Evolutionary conservation across 2,113 vertebrate genomes (phyloP).

Genomic region (human): DNA sequence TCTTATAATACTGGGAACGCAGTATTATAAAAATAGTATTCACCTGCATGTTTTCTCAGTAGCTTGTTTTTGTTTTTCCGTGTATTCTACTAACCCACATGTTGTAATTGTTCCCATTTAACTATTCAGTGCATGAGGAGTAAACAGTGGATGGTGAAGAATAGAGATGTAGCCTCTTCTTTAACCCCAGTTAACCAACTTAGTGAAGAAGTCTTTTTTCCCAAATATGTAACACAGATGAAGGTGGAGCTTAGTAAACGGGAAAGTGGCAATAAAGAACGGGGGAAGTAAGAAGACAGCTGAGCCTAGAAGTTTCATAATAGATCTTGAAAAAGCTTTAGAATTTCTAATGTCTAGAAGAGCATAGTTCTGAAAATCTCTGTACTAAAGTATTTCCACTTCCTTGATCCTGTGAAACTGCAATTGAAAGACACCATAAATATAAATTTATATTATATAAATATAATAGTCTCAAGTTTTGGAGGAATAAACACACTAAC

Average conservation of each 20-base stretch:
- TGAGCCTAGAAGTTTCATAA: neutral
- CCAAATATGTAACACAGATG: neutral
- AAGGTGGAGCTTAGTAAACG: neutral
- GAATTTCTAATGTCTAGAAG: neutral
- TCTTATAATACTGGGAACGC: neutral
- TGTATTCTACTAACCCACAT: neutral
- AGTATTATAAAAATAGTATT: neutral
- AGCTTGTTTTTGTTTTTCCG: neutral
- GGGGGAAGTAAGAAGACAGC: neutral
- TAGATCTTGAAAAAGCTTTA: neutral
- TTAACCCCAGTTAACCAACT: neutral
- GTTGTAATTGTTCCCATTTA: neutral
- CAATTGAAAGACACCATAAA: neutral
- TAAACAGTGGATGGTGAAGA: neutral
- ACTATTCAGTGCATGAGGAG: neutral
- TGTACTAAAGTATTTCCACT: neutral
- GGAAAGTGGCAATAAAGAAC: neutral
- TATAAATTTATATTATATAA: neutral
- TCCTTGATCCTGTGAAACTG: neutral
- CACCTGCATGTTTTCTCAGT: neutral
- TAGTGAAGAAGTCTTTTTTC: neutral
- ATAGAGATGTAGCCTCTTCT: neutral
- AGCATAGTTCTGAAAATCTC: neutral
- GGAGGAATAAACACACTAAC: neutral
- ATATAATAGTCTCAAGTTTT: neutral